Evolutionary conservation across 2,888 invertebrate genomes (phyloP).

Genomic region (Diarsia mendica): DNA sequence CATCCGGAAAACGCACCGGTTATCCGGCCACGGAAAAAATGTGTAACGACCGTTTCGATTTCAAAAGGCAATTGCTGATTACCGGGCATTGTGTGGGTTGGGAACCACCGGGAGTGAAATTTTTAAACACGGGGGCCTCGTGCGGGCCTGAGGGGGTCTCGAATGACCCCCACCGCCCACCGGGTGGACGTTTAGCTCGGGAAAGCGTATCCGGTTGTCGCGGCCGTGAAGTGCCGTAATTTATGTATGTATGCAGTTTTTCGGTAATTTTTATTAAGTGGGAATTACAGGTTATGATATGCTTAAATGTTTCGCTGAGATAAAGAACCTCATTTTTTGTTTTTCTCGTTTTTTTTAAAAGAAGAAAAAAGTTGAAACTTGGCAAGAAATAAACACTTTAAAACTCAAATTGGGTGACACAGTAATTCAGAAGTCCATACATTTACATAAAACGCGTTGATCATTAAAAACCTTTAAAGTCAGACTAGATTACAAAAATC

Average conservation of each 20-base stretch:
- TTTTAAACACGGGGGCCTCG: constrained; percentile 82
- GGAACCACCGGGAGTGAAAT: constrained; percentile 87
- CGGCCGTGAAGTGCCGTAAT: constrained; percentile 65
- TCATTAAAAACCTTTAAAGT: no score
- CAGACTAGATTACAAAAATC: not conserved
- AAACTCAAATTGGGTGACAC: not conserved
- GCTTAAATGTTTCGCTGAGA: not conserved
- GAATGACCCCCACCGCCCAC: constrained; percentile 57
- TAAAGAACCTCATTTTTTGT: not conserved
- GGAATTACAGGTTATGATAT: not conserved
- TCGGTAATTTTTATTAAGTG: constrained; percentile 53
- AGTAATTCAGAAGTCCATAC: not conserved
- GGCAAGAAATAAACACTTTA: not conserved
- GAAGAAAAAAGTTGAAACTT: not conserved
- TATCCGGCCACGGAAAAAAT: constrained; percentile 69
- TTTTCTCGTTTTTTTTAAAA: not conserved
- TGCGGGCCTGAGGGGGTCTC: constrained; percentile 49
- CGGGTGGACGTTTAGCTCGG: constrained; percentile 70
- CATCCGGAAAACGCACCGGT: constrained; percentile 59
- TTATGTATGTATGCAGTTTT: constrained; percentile 63
- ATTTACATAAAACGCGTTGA: not conserved
- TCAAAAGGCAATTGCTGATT: constrained; percentile 90
- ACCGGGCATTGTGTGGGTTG: constrained; percentile 83
- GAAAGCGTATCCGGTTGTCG: constrained; percentile 76
- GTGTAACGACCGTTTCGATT: constrained; percentile 88